Evolutionary conservation across 2,888 invertebrate genomes (phyloP), one percentile per base, ranked within the genome.

Genomic region (Drosophila buzzatii): DNA sequence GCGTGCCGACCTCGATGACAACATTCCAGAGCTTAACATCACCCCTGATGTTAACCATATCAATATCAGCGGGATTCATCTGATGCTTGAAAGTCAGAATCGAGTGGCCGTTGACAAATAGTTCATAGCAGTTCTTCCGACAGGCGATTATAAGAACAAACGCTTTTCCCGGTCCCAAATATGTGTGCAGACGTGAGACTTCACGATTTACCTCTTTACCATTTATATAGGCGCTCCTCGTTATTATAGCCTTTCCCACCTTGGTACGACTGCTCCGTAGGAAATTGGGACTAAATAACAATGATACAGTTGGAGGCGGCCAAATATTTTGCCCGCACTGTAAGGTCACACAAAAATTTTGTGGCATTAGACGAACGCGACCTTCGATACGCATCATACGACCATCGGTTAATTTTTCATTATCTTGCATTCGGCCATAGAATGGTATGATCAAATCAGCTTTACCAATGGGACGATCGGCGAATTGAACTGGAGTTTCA

Each of bases 281-380:
- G 90, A 97, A 96, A 81, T 96, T 94, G 12, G 97, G 95, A 93
- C 96, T 96, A 76, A 96, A 94, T 92, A 97, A 96, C 74, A 97
- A 93, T 1, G 95, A 94, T 59, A 97, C 94, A 79, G 94, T 94
- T 12, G 96, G 95, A 89, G 95, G 95, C 10, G 97, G 96, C 95
- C 96, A 96, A 73, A 96, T 93, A 76, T 94, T 94, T 57, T 94
- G 92, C 5, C 93, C 94, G 79, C 94, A 94, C 93, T 96, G 95
- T 68, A 97, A 93, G 91, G 96, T 96, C 52, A 97, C 93, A 58
- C 94, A 94, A 91, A 97, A 96, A 65, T 95, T 95, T 90, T 96
- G 95, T 9, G 97, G 96, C 73, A 96, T 92, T 18, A 96, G 93
- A 81, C 96, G 96, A 42, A 97, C 94, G 89, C 95, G 95, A 76